Conservation (phyloP, 2,888 invertebrate species). For the Lasioglossum pauxillum region DNA sequence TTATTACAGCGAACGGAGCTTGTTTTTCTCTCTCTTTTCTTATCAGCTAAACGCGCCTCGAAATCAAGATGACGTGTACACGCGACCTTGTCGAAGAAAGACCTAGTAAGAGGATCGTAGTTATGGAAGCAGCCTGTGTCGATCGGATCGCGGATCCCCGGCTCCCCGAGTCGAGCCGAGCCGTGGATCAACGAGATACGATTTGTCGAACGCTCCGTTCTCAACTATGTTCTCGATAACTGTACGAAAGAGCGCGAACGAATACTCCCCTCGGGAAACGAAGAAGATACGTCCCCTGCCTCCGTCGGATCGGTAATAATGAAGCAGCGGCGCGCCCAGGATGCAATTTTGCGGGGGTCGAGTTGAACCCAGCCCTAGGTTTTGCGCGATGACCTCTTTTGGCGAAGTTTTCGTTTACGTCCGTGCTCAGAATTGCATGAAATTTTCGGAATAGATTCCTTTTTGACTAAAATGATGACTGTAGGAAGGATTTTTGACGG, state of each 20-base stretch:
- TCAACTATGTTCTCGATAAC: not conserved
- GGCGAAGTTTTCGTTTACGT: too few relatives aligned
- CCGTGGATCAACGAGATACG: slow-evolving; percentile 1
- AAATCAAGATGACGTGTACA: slow-evolving; percentile 18
- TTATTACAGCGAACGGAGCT: slow-evolving; percentile 8
- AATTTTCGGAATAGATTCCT: too few relatives aligned
- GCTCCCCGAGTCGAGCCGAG: not conserved
- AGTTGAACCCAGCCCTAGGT: too few relatives aligned
- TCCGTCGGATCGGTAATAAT: slow-evolving; percentile 70
- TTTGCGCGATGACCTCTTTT: too few relatives aligned
- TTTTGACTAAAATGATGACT: too few relatives aligned
- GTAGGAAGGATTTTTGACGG: too few relatives aligned
- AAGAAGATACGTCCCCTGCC: slow-evolving; percentile 48
- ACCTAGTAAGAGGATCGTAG: slow-evolving; percentile 54
- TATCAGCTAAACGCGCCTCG: slow-evolving; percentile 22
- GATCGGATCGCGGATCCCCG: not conserved
- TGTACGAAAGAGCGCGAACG: slow-evolving; percentile 61
- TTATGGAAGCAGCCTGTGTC: slow-evolving; percentile 57
- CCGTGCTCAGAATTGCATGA: too few relatives aligned
- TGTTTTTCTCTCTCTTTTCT: not conserved
- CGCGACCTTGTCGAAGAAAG: slow-evolving; percentile 20
- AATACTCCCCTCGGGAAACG: slow-evolving; percentile 47
- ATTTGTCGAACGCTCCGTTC: slow-evolving; percentile 14
- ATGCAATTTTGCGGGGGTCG: too few relatives aligned
- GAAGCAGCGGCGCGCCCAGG: too few relatives aligned